Percentiles rank a stretch among this genome's conserved stretches.
Conservation (phyloP, 2,797 vertebrate genomes). For the Lepidocolaptes lacrymiger region DNA sequence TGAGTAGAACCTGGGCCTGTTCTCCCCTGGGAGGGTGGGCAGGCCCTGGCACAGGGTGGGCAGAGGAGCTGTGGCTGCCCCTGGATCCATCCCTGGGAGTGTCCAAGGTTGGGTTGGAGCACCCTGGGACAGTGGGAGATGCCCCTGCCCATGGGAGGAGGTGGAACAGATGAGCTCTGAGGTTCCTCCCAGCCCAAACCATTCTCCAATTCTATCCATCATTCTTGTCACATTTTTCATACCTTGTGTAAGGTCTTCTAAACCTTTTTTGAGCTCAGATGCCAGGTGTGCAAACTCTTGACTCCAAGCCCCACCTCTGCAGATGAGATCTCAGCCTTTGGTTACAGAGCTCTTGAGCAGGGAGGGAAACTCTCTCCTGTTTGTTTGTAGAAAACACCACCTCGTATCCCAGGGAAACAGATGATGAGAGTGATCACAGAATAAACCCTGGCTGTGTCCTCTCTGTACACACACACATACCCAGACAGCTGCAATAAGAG, state of each 20-base stretch:
- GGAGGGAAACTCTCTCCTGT: neutral
- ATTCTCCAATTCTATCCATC: neutral
- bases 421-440: neutral
- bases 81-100: neutral
- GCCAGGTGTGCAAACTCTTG: too few species aligned
- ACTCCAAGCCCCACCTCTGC: neutral
- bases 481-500: neutral
- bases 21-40: neutral
- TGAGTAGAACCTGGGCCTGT: neutral
- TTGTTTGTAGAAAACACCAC: neutral
- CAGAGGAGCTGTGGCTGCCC: neutral
- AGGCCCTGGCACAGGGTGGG: neutral
- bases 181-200: neutral
- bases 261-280: neutral
- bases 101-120: neutral
- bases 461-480: too few species aligned
- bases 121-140: neutral
- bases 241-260: neutral
- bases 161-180: fast-evolving
- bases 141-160: neutral
- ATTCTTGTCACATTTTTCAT: neutral
- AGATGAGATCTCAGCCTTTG: neutral
- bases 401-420: neutral
- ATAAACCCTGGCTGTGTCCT: neutral
- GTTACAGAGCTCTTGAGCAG: neutral